Evolutionary conservation across 2,888 invertebrate genomes (phyloP).

Genomic region (Tanaodytes sp.): DNA sequence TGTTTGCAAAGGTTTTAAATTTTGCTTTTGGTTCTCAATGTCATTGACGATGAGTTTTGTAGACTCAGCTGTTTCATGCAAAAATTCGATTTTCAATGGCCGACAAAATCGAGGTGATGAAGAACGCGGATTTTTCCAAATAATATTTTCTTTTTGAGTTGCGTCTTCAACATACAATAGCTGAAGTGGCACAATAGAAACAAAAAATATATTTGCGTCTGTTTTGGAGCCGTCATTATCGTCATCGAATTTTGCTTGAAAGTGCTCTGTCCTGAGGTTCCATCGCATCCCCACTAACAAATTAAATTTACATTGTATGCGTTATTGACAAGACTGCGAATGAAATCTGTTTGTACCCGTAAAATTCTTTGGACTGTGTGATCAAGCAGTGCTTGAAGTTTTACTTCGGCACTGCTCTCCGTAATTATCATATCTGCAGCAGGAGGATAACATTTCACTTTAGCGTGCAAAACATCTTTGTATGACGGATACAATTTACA

Average conservation of each 20-base stretch:
- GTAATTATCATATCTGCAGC: background rate
- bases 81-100: constrained; percentile 5
- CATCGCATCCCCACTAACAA: constrained; percentile 39
- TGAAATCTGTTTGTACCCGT: constrained; percentile 5
- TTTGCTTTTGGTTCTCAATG: background rate
- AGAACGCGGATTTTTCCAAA: constrained; percentile 32
- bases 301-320: constrained; percentile 4
- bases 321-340: background rate
- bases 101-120: constrained; percentile 7
- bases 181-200: constrained; percentile 31
- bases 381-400: constrained; percentile 15
- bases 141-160: constrained; percentile 4
- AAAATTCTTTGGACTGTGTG: constrained; percentile 14
- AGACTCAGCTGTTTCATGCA: constrained; percentile 3
- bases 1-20: constrained; percentile 26
- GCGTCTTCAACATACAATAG: background rate
- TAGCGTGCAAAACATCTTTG: constrained; percentile 7
- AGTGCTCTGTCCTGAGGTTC: constrained; percentile 46
- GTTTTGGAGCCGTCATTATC: constrained; percentile 5
- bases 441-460: constrained; percentile 1
- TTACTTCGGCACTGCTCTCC: constrained; percentile 3
- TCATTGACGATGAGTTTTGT: background rate
- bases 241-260: constrained; percentile 27
- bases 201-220: constrained; percentile 13
- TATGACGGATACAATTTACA: constrained; percentile 24